Evolutionary conservation across 2,797 vertebrate genomes (phyloP).

Genomic region (Cirrhinus molitorella): DNA sequence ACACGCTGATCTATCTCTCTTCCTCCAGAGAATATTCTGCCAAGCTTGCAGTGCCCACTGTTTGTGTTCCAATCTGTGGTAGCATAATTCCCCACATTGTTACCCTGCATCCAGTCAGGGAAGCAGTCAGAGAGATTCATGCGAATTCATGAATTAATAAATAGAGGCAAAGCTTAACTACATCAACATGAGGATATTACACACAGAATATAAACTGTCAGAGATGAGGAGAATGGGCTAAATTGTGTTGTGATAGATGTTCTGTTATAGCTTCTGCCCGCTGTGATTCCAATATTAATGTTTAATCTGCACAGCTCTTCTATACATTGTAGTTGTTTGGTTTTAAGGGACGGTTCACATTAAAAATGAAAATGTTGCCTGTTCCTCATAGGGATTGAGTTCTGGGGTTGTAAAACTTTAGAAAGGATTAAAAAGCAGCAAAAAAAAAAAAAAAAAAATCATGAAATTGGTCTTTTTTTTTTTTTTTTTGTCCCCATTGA

Average conservation of each 20-base stretch:
- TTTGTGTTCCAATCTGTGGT: conserved; percentile 22
- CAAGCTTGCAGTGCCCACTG: conserved; percentile 33
- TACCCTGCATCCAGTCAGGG: not conserved
- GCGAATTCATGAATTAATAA: conserved; percentile 45
- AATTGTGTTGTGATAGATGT: conserved; percentile 15
- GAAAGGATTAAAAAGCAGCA: not conserved
- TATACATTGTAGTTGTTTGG: not conserved
- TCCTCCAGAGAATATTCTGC: conserved; percentile 46
- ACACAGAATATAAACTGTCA: conserved; percentile 14
- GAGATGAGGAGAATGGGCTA: conserved; percentile 5
- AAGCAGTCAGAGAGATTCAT: conserved; percentile 31
- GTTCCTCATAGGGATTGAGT: not conserved
- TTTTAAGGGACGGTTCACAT: not conserved
- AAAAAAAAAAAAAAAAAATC: too few relatives aligned
- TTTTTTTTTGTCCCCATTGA: too few relatives aligned
- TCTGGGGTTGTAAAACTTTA: not conserved
- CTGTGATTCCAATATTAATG: conserved; percentile 2
- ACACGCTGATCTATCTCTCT: conserved; percentile 39
- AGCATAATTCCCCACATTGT: conserved; percentile 35
- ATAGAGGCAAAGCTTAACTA: conserved; percentile 37
- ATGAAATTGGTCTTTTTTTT: too few relatives aligned
- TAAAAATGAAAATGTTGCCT: not conserved
- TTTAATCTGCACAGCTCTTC: not conserved
- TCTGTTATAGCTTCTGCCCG: not conserved
- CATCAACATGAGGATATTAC: conserved; percentile 23